A percentile compares a stretch with the other conserved stretches of the same genome.
phyloP scores from a whole-genome alignment of 2,888 invertebrate species.

The Dolichopus griseipennis region DNA sequence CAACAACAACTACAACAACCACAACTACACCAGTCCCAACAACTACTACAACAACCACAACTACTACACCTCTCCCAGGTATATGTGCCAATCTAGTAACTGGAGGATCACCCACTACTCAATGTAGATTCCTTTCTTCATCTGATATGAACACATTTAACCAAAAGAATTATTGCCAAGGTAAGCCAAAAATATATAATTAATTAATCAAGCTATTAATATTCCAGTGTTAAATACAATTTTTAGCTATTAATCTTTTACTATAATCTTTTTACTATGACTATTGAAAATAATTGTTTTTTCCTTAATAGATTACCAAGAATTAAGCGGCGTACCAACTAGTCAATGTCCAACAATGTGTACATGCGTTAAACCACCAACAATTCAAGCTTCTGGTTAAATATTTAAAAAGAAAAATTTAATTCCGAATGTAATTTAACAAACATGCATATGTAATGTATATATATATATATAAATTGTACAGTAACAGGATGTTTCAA shows the following conservation, averaged over 20 bases:
- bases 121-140: not conserved
- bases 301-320: not conserved
- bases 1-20: not conserved
- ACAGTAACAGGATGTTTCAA: conserved; percentile 1
- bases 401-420: not conserved
- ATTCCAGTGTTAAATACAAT: no score
- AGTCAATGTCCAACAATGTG: not conserved
- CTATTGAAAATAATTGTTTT: not conserved
- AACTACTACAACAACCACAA: not conserved
- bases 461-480: not conserved
- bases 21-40: not conserved
- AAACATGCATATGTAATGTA: not conserved
- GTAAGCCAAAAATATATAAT: not conserved
- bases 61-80: not conserved
- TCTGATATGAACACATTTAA: not conserved
- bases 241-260: no score
- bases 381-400: not conserved
- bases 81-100: not conserved
- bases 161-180: not conserved
- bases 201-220: not conserved
- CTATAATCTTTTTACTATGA: no score
- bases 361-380: not conserved
- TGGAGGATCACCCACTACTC: not conserved
- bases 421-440: no score
- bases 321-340: not conserved